Conservation (phyloP, 2,797 vertebrate species). For the Nannoperca obscura region DNA sequence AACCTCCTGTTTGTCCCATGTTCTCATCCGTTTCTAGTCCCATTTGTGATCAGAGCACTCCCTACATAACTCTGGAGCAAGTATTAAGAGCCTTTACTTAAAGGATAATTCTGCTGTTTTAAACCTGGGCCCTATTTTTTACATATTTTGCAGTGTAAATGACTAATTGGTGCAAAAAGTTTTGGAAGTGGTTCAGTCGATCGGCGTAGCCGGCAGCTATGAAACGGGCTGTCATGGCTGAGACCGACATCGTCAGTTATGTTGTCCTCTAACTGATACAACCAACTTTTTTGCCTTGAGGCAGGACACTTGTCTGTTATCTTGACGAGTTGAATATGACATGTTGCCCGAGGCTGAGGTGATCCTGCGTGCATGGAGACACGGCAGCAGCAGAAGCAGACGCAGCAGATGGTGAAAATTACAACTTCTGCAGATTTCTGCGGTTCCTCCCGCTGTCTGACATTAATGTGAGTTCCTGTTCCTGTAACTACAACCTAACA, state of each 20-base stretch:
- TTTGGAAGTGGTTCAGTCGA: no score
- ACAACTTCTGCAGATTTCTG: conserved; percentile 14
- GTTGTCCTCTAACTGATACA: conserved; percentile 30
- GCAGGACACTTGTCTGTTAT: conserved; percentile 39
- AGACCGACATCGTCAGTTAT: neutral
- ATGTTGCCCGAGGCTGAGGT: conserved; percentile 23
- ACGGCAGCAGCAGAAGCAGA: neutral
- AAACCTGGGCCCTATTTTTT: no score
- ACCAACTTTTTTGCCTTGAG: conserved; percentile 8
- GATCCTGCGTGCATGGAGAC: conserved; percentile 15
- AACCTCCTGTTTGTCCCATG: no score
- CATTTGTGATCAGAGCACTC: no score
- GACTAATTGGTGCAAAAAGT: no score
- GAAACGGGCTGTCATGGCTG: no score
- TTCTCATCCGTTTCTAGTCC: no score
- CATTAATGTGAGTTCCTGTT: neutral
- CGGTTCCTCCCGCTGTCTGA: neutral
- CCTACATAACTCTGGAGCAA: no score
- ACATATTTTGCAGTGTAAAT: no score
- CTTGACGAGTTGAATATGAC: conserved; percentile 18
- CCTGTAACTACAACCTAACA: neutral
- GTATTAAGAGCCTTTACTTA: no score
- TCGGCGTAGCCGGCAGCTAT: no score
- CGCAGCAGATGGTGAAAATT: conserved; percentile 35
- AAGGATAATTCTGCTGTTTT: no score